Evolutionary conservation across 2,797 vertebrate species (phyloP).

Genomic region (Tenualosa thibaudeaui): DNA sequence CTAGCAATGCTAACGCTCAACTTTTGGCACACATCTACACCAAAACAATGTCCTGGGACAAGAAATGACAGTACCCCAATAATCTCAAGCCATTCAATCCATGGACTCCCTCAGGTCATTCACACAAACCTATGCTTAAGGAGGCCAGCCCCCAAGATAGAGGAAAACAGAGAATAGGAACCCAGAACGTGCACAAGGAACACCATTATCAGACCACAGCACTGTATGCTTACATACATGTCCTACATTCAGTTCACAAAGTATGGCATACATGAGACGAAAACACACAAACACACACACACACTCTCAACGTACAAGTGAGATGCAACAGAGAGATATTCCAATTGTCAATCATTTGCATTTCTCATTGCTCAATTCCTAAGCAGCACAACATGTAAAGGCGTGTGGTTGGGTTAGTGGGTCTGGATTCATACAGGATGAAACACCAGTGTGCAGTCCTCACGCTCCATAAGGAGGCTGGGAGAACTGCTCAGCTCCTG

Average conservation of each 20-base stretch:
- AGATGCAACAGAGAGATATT: not conserved
- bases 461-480: slow-evolving; percentile 77
- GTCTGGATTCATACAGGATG: slow-evolving; percentile 74
- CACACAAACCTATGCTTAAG: slow-evolving; percentile 30
- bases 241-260: slow-evolving; percentile 48
- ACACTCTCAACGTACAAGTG: not conserved
- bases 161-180: not conserved
- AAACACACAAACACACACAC: not conserved
- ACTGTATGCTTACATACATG: not conserved
- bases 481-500: slow-evolving; percentile 62
- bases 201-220: not conserved
- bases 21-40: not conserved
- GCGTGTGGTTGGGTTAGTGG: not conserved
- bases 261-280: slow-evolving; percentile 35
- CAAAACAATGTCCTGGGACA: not conserved
- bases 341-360: slow-evolving; percentile 35
- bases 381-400: slow-evolving; percentile 35
- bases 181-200: slow-evolving; percentile 1
- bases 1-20: not conserved
- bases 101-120: slow-evolving; percentile 21
- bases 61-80: not conserved
- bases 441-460: slow-evolving; percentile 90
- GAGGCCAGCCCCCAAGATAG: slow-evolving; percentile 39
- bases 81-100: not conserved
- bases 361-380: slow-evolving; percentile 32